These are phyloP conservation scores for Eumerus sabulonum DNA, from an alignment of 2,888 invertebrate genomes.

Conservation along the genomic window DNA sequence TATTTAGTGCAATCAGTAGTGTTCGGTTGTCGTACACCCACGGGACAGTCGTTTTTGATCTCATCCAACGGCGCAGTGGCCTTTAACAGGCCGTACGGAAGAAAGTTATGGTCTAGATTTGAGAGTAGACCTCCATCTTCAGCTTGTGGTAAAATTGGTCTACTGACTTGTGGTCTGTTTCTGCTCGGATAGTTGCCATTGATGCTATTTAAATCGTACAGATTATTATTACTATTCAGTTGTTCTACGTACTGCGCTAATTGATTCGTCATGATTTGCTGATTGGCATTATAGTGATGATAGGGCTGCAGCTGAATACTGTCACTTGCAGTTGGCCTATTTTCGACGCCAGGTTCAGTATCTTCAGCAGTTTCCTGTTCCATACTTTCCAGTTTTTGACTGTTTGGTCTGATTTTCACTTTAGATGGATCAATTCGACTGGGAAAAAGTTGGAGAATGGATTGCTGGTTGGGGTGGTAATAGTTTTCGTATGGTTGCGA, in stretches of 20 bases:
- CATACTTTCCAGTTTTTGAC: slow-evolving; percentile 75
- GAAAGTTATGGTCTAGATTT: slow-evolving; percentile 75
- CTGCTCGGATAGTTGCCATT: slow-evolving; percentile 16
- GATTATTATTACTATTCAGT: slow-evolving; percentile 36
- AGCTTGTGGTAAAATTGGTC: slow-evolving; percentile 9
- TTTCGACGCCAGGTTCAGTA: slow-evolving; percentile 63
- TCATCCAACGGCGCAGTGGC: slow-evolving; percentile 71
- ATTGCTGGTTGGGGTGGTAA: slow-evolving; percentile 47
- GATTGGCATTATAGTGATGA: slow-evolving; percentile 52
- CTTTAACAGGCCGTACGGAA: slow-evolving; percentile 74
- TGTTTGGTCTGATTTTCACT: slow-evolving; percentile 75
- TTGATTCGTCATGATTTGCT: slow-evolving; percentile 61
- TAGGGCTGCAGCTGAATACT: slow-evolving; percentile 52
- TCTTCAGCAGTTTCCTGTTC: slow-evolving; percentile 70
- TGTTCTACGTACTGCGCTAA: slow-evolving; percentile 67
- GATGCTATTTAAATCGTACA: slow-evolving; percentile 26
- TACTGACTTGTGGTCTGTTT: slow-evolving; percentile 8
- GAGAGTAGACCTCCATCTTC: slow-evolving; percentile 72
- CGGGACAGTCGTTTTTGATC: slow-evolving; percentile 74
- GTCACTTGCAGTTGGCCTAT: slow-evolving; percentile 42
- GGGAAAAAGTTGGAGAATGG: slow-evolving; percentile 69
- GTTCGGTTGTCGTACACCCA: slow-evolving; percentile 79
- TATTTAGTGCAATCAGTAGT: slow-evolving; percentile 80
- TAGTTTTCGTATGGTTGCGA: slow-evolving; percentile 39
- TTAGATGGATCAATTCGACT: slow-evolving; percentile 71